These are phyloP conservation scores for Heteractis magnifica DNA, from an alignment of 92 coral and sea anemone genomes.

Conservation along the genomic window DNA sequence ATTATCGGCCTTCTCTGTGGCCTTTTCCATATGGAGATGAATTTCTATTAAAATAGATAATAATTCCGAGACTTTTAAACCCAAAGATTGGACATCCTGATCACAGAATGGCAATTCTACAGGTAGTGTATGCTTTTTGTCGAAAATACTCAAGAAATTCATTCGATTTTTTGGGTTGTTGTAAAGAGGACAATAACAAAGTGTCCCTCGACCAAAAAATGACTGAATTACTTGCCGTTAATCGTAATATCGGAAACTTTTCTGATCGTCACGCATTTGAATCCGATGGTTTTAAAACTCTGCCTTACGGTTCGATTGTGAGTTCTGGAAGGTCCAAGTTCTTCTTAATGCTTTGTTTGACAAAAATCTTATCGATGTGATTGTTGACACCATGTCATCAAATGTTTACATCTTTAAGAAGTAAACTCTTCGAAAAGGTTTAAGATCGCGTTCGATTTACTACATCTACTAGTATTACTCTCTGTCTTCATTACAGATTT, in stretches of 20 bases:
- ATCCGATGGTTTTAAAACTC: not conserved
- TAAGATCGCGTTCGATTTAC: not conserved
- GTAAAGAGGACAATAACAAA: slow-evolving; percentile 3
- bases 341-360: not conserved
- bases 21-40: slow-evolving; percentile 23
- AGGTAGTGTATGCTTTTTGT: not conserved
- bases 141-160: slow-evolving; percentile 6
- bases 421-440: not conserved
- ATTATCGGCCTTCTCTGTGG: slow-evolving; percentile 12
- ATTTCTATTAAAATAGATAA: slow-evolving; percentile 1
- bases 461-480: not conserved
- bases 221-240: not conserved
- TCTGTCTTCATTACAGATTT: not conserved
- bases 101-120: slow-evolving; percentile 27
- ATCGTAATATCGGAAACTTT: not conserved
- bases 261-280: slow-evolving; percentile 1
- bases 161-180: not conserved
- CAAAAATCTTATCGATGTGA: slow-evolving; percentile 8
- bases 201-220: not conserved
- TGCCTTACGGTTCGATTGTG: not conserved
- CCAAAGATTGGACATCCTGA: not conserved
- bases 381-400: not conserved
- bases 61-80: slow-evolving; percentile 9
- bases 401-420: not conserved
- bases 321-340: not conserved